Conservation (phyloP, 2,113 vertebrate species). For the Apodemus sylvaticus region DNA sequence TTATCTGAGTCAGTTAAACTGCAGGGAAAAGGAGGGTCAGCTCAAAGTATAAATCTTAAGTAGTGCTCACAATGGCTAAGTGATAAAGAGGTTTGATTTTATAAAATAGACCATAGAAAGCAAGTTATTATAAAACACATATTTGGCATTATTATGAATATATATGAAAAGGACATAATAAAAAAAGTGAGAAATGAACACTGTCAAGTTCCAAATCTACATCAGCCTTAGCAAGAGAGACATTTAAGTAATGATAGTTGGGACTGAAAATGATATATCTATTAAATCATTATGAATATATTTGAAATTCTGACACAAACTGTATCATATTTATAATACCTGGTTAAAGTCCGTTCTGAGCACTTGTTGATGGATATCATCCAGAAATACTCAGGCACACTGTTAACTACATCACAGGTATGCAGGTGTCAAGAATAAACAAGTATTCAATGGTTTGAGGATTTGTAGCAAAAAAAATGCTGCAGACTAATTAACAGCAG, state of each 20-base stretch:
- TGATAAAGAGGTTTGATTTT: conserved; percentile 40
- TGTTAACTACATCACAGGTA: not conserved
- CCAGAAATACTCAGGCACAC: not conserved
- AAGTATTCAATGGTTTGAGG: not conserved
- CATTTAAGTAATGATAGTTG: not conserved
- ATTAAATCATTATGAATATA: not conserved
- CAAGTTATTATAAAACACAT: conserved; percentile 26
- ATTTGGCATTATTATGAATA: conserved; percentile 15
- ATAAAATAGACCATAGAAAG: not conserved
- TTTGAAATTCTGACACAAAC: conserved; percentile 29
- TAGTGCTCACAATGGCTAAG: not conserved
- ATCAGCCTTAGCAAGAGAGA: not conserved
- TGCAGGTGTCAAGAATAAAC: not conserved
- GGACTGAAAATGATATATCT: conserved; percentile 24
- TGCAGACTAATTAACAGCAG: not conserved
- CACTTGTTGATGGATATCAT: not conserved
- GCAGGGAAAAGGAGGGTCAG: conserved; percentile 1
- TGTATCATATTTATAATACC: not conserved
- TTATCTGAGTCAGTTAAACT: not conserved
- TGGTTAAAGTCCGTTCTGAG: conserved; percentile 14
- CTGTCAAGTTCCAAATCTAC: not conserved
- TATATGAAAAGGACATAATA: conserved; percentile 1
- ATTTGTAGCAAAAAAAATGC: not conserved
- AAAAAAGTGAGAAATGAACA: conserved; percentile 32
- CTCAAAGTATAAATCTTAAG: conserved; percentile 26